Evolutionary conservation across 2,113 vertebrate genomes (phyloP).

Genomic region (Neotoma lepida): DNA sequence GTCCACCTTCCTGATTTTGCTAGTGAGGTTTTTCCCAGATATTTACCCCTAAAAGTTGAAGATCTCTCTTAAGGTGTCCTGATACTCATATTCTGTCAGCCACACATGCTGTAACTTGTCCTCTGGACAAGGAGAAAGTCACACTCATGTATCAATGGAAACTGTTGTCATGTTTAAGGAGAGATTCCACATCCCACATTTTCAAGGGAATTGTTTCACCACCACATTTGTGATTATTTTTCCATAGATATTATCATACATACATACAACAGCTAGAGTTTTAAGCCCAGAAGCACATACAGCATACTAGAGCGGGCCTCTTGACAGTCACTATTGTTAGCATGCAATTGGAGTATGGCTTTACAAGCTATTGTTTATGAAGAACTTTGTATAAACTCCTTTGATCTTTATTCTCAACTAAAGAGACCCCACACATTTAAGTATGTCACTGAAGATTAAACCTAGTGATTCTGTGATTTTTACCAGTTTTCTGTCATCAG

Average conservation of each 20-base stretch:
- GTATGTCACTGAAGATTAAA: conserved; percentile 12
- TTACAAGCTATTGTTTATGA: not conserved
- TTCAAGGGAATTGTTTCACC: not conserved
- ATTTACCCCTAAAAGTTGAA: not conserved
- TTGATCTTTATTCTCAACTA: not conserved
- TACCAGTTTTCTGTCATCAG: not conserved
- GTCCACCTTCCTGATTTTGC: not conserved
- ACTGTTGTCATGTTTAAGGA: not conserved
- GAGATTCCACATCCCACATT: not conserved
- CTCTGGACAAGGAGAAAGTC: not conserved
- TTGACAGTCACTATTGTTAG: not conserved
- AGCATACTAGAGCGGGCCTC: not conserved
- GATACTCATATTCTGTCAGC: not conserved
- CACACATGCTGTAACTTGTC: not conserved
- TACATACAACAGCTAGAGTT: not conserved
- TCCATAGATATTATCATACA: not conserved
- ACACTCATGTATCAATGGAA: not conserved
- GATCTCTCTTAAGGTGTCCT: not conserved
- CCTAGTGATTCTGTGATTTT: not conserved
- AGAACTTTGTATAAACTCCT: not conserved
- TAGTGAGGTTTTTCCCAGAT: not conserved
- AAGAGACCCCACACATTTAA: not conserved
- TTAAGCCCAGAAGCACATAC: not conserved
- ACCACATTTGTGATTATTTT: not conserved
- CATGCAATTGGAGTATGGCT: not conserved